Conservation (phyloP, 2,888 invertebrate species). For the Sympetrum striolatum region DNA sequence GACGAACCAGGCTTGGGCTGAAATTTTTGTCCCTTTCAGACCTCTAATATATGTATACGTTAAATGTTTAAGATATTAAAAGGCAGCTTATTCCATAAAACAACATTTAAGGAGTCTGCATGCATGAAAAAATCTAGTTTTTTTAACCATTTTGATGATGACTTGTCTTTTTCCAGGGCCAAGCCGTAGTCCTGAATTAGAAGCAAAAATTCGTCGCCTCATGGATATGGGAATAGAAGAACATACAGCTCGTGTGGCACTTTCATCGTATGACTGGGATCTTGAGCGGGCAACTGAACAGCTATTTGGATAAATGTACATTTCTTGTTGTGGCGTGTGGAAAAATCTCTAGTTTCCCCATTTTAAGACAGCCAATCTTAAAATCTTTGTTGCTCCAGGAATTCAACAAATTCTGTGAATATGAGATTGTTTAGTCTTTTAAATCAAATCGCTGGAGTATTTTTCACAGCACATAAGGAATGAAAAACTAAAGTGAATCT, state of each 20-base stretch:
- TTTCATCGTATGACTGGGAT: conserved; percentile 93
- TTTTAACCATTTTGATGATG: too few species aligned
- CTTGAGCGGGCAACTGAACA: conserved; percentile 90
- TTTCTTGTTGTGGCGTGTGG: conserved; percentile 1
- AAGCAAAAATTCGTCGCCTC: conserved; percentile 85
- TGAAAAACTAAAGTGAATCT: not conserved
- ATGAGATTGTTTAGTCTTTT: not conserved
- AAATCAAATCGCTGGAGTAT: conserved; percentile 28
- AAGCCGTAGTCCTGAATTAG: conserved; percentile 77
- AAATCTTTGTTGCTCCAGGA: not conserved
- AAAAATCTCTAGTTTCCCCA: not conserved
- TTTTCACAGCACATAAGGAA: not conserved
- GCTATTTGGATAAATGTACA: conserved; percentile 73
- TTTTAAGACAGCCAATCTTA: not conserved
- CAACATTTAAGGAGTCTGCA: too few species aligned
- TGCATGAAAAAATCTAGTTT: too few species aligned
- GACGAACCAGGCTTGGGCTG: too few species aligned
- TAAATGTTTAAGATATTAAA: too few species aligned
- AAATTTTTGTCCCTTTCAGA: too few species aligned
- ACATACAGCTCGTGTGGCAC: conserved; percentile 85
- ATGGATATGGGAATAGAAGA: conserved; percentile 95
- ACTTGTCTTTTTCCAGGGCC: conserved; percentile 65
- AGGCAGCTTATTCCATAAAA: too few species aligned
- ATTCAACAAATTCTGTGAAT: not conserved
- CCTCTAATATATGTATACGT: too few species aligned